Evolutionary conservation across 2,113 vertebrate species (phyloP).

Genomic region (Lagopus muta): DNA sequence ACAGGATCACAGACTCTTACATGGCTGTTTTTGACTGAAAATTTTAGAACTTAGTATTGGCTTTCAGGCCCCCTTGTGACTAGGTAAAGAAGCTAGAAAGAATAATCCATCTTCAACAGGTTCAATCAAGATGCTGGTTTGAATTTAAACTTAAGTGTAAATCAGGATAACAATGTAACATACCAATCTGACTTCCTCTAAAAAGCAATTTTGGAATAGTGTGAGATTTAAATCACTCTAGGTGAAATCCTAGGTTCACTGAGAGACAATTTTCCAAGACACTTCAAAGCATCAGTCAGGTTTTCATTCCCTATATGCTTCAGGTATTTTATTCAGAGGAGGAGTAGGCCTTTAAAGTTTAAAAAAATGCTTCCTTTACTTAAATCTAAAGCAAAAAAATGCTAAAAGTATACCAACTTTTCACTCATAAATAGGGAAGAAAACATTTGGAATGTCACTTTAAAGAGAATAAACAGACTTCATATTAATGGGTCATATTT

Average conservation of each 20-base stretch:
- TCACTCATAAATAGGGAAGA: not conserved
- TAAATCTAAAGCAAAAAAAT: not conserved
- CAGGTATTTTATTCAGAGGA: conserved; percentile 1
- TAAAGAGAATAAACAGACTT: conserved; percentile 5
- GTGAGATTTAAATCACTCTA: not conserved
- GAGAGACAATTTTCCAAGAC: not conserved
- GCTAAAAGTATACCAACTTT: not conserved
- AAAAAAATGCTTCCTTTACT: not conserved
- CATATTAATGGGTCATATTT: conserved; percentile 32
- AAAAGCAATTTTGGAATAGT: not conserved
- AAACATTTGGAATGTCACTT: conserved; percentile 37
- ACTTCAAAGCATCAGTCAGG: conserved; percentile 15
- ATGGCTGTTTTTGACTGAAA: not conserved
- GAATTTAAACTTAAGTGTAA: not conserved
- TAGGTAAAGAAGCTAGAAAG: not conserved
- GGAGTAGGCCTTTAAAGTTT: not conserved
- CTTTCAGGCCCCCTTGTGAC: not conserved
- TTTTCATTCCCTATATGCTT: conserved; percentile 19
- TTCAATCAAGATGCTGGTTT: not conserved
- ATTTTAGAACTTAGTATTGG: not conserved
- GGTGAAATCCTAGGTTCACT: not conserved
- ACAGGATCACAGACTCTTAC: not conserved
- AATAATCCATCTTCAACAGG: not conserved
- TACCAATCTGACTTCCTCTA: not conserved
- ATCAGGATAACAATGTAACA: not conserved